A percentile compares a stretch with the other conserved stretches of the same genome.
These are phyloP conservation scores for Onthophagus taurus DNA, from an alignment of 1,140 invertebrate genomes.

Conservation along the genomic window DNA sequence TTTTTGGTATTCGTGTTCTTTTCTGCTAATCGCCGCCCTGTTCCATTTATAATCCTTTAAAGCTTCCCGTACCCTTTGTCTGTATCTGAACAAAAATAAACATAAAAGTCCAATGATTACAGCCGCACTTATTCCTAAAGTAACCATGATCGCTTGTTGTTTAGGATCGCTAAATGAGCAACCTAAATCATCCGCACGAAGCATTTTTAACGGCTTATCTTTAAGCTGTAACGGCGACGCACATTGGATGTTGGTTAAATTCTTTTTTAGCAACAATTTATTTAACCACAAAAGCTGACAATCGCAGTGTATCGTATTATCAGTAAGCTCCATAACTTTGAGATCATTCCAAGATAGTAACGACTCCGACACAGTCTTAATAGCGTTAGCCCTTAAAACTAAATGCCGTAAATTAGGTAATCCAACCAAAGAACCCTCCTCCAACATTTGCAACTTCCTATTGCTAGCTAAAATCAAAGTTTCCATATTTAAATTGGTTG, in stretches of 20 bases:
- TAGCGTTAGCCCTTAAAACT: conserved; percentile 67
- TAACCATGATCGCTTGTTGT: conserved; percentile 68
- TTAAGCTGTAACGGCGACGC: conserved; percentile 57
- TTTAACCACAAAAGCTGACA: conserved; percentile 72
- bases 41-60: conserved; percentile 79
- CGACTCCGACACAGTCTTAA: conserved; percentile 61
- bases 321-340: conserved; percentile 64
- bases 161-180: conserved; percentile 65
- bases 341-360: conserved; percentile 70
- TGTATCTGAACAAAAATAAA: conserved; percentile 65
- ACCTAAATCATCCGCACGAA: conserved; percentile 66
- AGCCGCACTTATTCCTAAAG: conserved; percentile 57
- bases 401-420: conserved; percentile 67
- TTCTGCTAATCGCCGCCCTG: conserved; percentile 60
- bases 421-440: conserved; percentile 64
- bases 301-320: conserved; percentile 75
- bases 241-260: conserved; percentile 66
- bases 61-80: conserved; percentile 64
- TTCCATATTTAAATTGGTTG: conserved; percentile 71
- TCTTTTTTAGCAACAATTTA: conserved; percentile 60
- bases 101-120: conserved; percentile 56
- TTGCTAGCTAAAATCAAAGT: conserved; percentile 66
- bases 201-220: conserved; percentile 54
- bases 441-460: conserved; percentile 57
- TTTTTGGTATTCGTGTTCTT: conserved; percentile 81